Percentiles rank a stretch among this genome's conserved stretches.
Evolutionary conservation across 2,797 vertebrate species (phyloP).

Genomic region (Threskiornis aethiopicus): DNA sequence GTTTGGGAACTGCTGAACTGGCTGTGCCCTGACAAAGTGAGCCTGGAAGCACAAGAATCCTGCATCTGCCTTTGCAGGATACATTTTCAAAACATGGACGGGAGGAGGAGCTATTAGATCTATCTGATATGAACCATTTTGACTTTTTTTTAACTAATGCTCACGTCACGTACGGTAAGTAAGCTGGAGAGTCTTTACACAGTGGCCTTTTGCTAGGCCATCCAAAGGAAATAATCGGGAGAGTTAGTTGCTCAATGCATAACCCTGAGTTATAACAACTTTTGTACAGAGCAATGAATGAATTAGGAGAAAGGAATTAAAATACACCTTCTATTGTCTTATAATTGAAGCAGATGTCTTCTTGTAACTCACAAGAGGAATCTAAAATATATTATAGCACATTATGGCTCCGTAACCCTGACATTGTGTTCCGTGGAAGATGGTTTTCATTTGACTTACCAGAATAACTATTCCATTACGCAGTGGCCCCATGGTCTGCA

Average conservation of each 20-base stretch:
- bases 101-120: background rate
- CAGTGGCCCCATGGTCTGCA: slow-evolving; percentile 93
- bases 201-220: background rate
- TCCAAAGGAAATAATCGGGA: background rate
- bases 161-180: background rate
- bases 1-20: background rate
- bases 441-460: slow-evolving; percentile 76
- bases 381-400: background rate
- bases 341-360: slow-evolving; percentile 28
- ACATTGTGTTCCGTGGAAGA: background rate
- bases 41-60: background rate
- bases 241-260: background rate
- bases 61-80: background rate
- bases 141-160: background rate
- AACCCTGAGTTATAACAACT: background rate
- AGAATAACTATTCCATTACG: slow-evolving; percentile 86
- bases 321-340: background rate
- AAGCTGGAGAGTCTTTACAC: background rate
- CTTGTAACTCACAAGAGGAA: slow-evolving; percentile 13
- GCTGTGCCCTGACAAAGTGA: background rate
- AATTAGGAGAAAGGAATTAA: background rate
- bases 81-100: background rate
- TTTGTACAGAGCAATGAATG: background rate
- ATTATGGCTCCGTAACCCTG: background rate
- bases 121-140: background rate